Evolutionary conservation across 2,888 invertebrate genomes (phyloP).

Genomic region (Chrysopilus asiliformis): DNA sequence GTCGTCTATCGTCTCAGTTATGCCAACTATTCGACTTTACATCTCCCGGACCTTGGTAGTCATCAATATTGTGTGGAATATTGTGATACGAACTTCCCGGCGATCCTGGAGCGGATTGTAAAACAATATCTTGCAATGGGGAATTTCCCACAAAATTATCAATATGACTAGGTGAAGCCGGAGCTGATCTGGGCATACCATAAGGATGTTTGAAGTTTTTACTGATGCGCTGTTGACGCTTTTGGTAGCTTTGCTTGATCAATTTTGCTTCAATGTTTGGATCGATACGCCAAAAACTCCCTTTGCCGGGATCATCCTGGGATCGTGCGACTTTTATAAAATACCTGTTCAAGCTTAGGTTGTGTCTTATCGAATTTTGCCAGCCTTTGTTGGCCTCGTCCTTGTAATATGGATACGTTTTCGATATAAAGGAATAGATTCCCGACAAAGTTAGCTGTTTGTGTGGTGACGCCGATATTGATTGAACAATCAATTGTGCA

Average conservation of each 20-base stretch:
- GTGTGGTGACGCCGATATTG: slow-evolving; percentile 87
- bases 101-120: slow-evolving; percentile 51
- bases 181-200: slow-evolving; percentile 75
- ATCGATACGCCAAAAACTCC: slow-evolving; percentile 98
- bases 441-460: slow-evolving; percentile 94
- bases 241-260: slow-evolving; percentile 90
- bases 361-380: slow-evolving; percentile 98
- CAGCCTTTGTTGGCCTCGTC: slow-evolving; percentile 93
- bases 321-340: slow-evolving; percentile 79
- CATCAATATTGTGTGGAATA: no score
- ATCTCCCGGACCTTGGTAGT: no score
- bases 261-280: slow-evolving; percentile 90
- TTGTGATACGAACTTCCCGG: slow-evolving; percentile 40
- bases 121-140: slow-evolving; percentile 59
- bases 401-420: slow-evolving; percentile 95
- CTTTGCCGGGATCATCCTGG: slow-evolving; percentile 97
- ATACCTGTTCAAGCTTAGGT: slow-evolving; percentile 86
- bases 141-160: slow-evolving; percentile 79
- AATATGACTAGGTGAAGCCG: slow-evolving; percentile 87
- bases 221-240: slow-evolving; percentile 84
- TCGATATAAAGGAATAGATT: slow-evolving; percentile 97
- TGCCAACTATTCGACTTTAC: no score
- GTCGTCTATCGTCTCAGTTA: no score
- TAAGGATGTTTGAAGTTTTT: slow-evolving; percentile 81
- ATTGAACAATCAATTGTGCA: slow-evolving; percentile 96